Evolutionary conservation across 2,797 vertebrate genomes (phyloP).

Genomic region (Poeciliopsis gracilis): DNA sequence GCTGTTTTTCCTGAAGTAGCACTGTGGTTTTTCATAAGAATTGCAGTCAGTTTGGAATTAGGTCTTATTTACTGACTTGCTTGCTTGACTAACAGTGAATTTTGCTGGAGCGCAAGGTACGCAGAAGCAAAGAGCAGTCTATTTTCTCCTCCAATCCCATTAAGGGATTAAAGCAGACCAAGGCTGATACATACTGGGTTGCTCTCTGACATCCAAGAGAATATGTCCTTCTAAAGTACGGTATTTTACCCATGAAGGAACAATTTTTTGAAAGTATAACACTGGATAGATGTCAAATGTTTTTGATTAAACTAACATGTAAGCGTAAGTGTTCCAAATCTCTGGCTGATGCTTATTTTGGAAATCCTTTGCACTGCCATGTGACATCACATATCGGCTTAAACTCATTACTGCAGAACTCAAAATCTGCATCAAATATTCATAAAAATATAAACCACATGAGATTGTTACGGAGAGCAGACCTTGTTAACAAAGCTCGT

Average conservation of each 20-base stretch:
- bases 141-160: constrained; percentile 82
- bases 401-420: constrained; percentile 46
- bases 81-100: constrained; percentile 25
- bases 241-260: background rate
- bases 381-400: constrained; percentile 53
- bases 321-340: constrained; percentile 58
- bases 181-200: constrained; percentile 39
- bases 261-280: constrained; percentile 29
- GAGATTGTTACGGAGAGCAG: background rate
- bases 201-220: background rate
- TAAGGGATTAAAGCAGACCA: constrained; percentile 80
- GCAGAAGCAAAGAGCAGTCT: constrained; percentile 71
- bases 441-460: constrained; percentile 26
- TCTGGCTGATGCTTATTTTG: constrained; percentile 50
- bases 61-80: constrained; percentile 29
- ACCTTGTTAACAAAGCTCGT: background rate
- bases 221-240: background rate
- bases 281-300: constrained; percentile 42
- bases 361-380: constrained; percentile 41
- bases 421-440: constrained; percentile 32
- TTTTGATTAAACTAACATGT: constrained; percentile 46
- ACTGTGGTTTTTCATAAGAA: background rate
- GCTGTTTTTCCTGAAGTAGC: background rate
- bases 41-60: background rate
- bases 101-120: constrained; percentile 62